These are phyloP conservation scores for Priocnemis perturbator DNA, from an alignment of 2,888 invertebrate species.

Conservation along the genomic window DNA sequence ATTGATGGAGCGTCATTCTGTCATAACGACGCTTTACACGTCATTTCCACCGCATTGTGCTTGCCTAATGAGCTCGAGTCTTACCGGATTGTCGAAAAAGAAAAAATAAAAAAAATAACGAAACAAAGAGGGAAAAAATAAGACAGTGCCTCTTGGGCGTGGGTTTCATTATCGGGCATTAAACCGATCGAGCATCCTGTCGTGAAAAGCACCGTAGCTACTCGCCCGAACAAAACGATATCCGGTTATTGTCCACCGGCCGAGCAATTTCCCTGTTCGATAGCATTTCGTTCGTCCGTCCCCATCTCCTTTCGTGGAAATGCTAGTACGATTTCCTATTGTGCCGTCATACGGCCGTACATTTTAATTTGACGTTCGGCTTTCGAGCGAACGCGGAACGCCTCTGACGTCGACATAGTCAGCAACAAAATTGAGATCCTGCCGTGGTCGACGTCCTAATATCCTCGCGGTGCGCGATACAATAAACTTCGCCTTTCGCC, in stretches of 20 bases:
- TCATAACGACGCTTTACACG: not conserved
- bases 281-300: constrained; percentile 2
- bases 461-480: not conserved
- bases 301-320: not conserved
- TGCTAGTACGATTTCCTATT: not conserved
- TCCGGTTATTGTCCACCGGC: constrained; percentile 23
- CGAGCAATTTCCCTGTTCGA: constrained; percentile 3
- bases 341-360: not conserved
- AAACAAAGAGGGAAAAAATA: not conserved
- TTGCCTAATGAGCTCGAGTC: too few species aligned
- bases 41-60: not conserved
- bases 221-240: constrained; percentile 12
- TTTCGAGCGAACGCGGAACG: too few species aligned
- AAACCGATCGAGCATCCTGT: constrained; percentile 20
- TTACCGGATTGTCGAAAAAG: not conserved
- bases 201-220: constrained; percentile 15
- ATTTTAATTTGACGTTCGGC: too few species aligned
- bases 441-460: too few species aligned
- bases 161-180: constrained; percentile 18
- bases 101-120: too few species aligned
- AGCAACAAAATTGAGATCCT: too few species aligned
- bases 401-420: too few species aligned
- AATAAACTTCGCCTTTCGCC: too few species aligned
- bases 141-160: constrained; percentile 7
- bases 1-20: not conserved